phyloP scores from a whole-genome alignment of 1,140 invertebrate species.

The Zaprionus ghesquierei region DNA sequence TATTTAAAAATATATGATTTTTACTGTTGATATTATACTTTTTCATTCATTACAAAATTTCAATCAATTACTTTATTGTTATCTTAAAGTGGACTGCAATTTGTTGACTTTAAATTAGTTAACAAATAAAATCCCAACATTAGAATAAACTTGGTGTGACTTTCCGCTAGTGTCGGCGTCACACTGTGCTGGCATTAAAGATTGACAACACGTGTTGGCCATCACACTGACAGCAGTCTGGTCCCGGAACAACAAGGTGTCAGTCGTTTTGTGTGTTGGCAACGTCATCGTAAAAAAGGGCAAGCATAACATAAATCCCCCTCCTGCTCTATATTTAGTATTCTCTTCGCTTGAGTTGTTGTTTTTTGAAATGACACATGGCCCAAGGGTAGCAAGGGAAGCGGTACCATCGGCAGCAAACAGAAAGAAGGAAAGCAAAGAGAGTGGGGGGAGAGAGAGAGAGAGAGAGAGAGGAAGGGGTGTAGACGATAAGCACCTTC shows the following conservation, averaged over 20 bases:
- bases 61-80: too few species aligned
- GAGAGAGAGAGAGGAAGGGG: conserved; percentile 10
- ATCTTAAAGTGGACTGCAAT: too few species aligned
- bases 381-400: background rate
- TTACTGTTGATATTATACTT: too few species aligned
- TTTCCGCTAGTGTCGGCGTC: conserved; percentile 5
- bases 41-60: too few species aligned
- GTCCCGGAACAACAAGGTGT: conserved; percentile 33
- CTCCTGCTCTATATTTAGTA: background rate
- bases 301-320: conserved; percentile 48
- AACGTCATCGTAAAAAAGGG: conserved; percentile 43
- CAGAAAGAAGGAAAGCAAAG: background rate
- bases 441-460: background rate
- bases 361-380: conserved; percentile 36
- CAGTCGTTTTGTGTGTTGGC: conserved; percentile 46
- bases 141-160: background rate
- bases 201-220: conserved; percentile 18
- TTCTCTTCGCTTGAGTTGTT: background rate
- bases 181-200: conserved; percentile 1
- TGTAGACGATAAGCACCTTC: conserved; percentile 10
- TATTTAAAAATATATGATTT: too few species aligned
- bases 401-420: background rate
- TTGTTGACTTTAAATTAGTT: too few species aligned
- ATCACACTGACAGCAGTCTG: conserved; percentile 8
- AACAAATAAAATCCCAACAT: background rate